Evolutionary conservation across 2,888 invertebrate species (phyloP).

Genomic region (Eugnorisma glareosa): DNA sequence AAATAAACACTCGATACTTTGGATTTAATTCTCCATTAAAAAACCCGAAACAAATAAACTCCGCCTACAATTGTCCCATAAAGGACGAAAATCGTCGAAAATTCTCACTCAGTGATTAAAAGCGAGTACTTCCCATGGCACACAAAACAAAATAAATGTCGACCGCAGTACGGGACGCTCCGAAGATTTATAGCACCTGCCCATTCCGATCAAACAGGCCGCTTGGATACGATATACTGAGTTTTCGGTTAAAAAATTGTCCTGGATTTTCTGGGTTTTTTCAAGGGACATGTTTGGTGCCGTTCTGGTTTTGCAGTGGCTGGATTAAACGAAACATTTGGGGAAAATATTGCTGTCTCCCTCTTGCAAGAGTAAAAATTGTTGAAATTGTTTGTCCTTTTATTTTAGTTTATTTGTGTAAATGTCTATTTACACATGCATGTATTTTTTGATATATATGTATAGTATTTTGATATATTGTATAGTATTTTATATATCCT

Average conservation of each 20-base stretch:
- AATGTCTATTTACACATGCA: too few species aligned
- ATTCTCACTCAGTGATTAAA: slow-evolving; percentile 51
- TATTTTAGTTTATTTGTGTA: too few species aligned
- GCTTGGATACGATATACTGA: slow-evolving; percentile 35
- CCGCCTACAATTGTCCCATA: slow-evolving; percentile 14
- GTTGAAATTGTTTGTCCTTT: too few species aligned
- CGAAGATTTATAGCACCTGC: slow-evolving; percentile 61
- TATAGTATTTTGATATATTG: too few species aligned
- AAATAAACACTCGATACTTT: not conserved
- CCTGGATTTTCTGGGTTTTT: slow-evolving; percentile 19
- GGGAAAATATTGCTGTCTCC: not conserved
- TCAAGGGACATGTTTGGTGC: not conserved
- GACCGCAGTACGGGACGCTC: slow-evolving; percentile 42
- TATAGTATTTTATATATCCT: too few species aligned
- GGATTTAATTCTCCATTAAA: not conserved
- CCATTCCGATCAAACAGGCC: slow-evolving; percentile 54
- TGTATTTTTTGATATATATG: too few species aligned
- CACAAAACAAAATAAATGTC: slow-evolving; percentile 57
- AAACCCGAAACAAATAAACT: too few species aligned
- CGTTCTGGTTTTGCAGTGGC: slow-evolving; percentile 1
- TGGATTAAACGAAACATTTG: not conserved
- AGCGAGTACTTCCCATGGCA: slow-evolving; percentile 12
- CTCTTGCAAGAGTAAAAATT: too few species aligned
- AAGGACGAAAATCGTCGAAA: slow-evolving; percentile 22
- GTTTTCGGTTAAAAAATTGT: slow-evolving; percentile 23